Base-by-base conservation (phyloP, 30 jellyfish, hydroid and myxozoan species). In the Nemopilema nomurai region DNA sequence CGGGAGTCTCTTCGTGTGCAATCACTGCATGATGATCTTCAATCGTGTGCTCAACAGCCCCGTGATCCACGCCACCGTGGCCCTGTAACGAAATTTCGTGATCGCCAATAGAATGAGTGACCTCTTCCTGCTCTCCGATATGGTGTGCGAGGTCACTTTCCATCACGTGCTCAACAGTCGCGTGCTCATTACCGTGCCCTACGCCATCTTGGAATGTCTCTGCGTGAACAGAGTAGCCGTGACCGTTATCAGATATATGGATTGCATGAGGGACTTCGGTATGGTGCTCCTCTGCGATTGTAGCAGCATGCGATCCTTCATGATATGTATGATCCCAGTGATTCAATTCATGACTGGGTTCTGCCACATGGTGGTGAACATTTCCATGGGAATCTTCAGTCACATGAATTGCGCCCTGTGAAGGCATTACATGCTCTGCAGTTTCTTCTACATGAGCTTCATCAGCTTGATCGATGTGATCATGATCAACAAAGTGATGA, bases 181-280 rank as follows among this genome's bases (percentile, higher is more conserved):
- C 30, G 8, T 67, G 79, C 0, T 27, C 69, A 67, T 49, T 68
- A 27, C 51, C 71, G 51, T 79, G 80, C 8, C 27, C 25, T 8
- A 18, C 21, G 62, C 80, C 80, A 79, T 63, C 89, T 63, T 79
- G 89, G 52, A 63, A 67, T 7, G 25, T 81, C 27, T 65, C 81
- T 3, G 89, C 29, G 1, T 49, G 80, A 41, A 63, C 85, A 17
- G 85, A 78, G 63, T 83, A 83, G 17, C 92, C 92, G n/a, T 83
- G 92, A 28, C 92, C 92, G 74, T 71, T 64, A 52, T 83, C 92
- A 17, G 85, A 30, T 51, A 83, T 68, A 28, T 83, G 92, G 18
- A 83, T 74, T 4, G 92, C 92, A 32, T 79, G 51, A 1, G 88
- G 88, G 50, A 30, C 71, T 57, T 64, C 51, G 16, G 26, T 51